phyloP scores from a whole-genome alignment of 2,888 invertebrate genomes.

The Dicyrtomina minuta region DNA sequence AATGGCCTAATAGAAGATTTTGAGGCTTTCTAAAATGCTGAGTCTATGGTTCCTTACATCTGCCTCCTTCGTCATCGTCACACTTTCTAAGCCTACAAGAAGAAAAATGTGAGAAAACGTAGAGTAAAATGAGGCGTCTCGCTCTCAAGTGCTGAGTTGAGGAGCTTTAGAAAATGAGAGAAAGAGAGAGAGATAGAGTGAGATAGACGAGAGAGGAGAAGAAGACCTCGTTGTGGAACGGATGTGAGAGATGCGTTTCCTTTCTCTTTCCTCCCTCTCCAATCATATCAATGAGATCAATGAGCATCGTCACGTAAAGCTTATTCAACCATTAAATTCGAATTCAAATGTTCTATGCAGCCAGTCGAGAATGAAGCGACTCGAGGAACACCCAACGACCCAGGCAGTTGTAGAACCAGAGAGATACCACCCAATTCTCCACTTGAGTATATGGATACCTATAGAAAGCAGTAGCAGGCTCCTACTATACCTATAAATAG shows the following conservation, averaged over 20 bases:
- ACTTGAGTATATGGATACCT: neutral
- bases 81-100: too few relatives aligned
- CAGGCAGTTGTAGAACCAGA: too few relatives aligned
- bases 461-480: neutral
- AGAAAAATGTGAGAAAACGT: too few relatives aligned
- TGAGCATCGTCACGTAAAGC: slow-evolving; percentile 36
- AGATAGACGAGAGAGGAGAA: neutral
- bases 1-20: too few relatives aligned
- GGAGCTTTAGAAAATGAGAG: neutral
- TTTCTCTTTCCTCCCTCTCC: neutral
- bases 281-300: slow-evolving; percentile 34
- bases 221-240: neutral
- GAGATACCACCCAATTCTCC: neutral
- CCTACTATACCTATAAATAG: too few relatives aligned
- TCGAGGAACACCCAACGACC: too few relatives aligned
- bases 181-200: neutral
- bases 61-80: too few relatives aligned
- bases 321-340: slow-evolving; percentile 24
- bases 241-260: neutral
- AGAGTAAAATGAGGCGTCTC: too few relatives aligned
- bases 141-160: neutral
- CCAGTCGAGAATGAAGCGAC: neutral
- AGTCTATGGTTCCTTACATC: too few relatives aligned
- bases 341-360: slow-evolving; percentile 1
- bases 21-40: too few relatives aligned